A percentile compares a stretch with the other conserved stretches of the same genome.
phyloP scores from a whole-genome alignment of 2,888 invertebrate species.

The Cosmorhoe ocellata region DNA sequence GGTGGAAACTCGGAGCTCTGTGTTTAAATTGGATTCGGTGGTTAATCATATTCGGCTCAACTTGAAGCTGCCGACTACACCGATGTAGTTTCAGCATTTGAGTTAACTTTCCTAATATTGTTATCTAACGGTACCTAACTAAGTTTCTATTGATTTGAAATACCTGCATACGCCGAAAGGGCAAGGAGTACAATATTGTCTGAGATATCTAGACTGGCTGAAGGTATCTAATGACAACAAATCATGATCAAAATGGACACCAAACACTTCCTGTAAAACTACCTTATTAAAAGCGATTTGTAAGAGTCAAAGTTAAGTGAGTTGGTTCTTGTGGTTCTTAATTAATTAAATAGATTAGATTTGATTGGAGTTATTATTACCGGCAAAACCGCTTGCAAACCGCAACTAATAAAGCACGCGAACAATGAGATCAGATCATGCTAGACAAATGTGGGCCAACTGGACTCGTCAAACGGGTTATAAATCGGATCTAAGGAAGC shows the following conservation, averaged over 20 bases:
- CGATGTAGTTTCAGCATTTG: slow-evolving; percentile 1
- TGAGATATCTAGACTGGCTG: too few species aligned
- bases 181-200: too few species aligned
- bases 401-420: slow-evolving; percentile 32
- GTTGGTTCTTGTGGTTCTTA: too few species aligned
- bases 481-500: slow-evolving; percentile 35
- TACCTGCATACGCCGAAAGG: too few species aligned
- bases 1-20: slow-evolving; percentile 22
- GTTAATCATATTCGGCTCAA: slow-evolving; percentile 24
- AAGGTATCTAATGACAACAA: too few species aligned
- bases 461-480: slow-evolving; percentile 67
- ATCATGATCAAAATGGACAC: too few species aligned
- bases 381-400: slow-evolving; percentile 7
- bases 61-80: slow-evolving; percentile 6
- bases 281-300: too few species aligned
- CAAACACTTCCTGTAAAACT: too few species aligned
- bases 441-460: slow-evolving; percentile 55
- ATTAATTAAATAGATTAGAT: too few species aligned
- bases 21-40: slow-evolving; percentile 33
- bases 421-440: slow-evolving; percentile 35
- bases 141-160: too few species aligned
- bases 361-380: background rate
- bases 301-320: too few species aligned
- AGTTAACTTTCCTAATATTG: background rate
- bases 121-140: too few species aligned